These are phyloP conservation scores for Cynodonichthys magdalenae DNA, from an alignment of 2,797 vertebrate species.

Conservation along the genomic window DNA sequence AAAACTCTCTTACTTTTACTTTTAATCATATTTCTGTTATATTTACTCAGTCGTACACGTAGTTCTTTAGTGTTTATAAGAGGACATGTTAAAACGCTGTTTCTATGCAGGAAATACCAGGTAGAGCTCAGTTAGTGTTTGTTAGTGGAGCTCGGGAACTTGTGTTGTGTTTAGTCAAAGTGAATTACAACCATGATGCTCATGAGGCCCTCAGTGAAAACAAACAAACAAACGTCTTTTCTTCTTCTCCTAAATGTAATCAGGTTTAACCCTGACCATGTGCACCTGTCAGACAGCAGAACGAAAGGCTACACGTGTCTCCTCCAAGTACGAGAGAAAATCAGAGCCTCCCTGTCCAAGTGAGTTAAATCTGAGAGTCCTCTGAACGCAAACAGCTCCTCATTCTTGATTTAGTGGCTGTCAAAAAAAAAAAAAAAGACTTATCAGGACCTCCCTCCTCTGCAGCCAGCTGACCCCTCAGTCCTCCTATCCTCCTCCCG, in stretches of 20 bases:
- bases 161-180: no score
- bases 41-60: no score
- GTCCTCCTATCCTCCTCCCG: conserved; percentile 9
- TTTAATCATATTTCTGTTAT: no score
- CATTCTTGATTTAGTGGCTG: background rate
- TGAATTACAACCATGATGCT: no score
- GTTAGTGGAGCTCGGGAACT: no score
- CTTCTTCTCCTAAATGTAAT: conserved; percentile 21
- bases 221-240: background rate
- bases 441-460: conserved; percentile 29
- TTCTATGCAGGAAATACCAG: no score
- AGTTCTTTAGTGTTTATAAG: no score
- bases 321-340: conserved; percentile 6
- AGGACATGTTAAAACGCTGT: no score
- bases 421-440: conserved; percentile 21
- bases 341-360: no score
- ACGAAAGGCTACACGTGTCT: conserved; percentile 41
- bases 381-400: conserved; percentile 14
- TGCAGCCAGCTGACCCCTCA: conserved; percentile 37
- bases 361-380: conserved; percentile 2
- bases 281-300: conserved; percentile 45
- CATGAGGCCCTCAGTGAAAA: no score
- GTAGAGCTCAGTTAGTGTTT: no score
- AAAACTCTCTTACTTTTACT: no score
- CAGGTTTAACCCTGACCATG: conserved; percentile 59